Evolutionary conservation across 2,888 invertebrate genomes (phyloP), one percentile per base, ranked within the genome.

Genomic region (Malacosoma neustria): DNA sequence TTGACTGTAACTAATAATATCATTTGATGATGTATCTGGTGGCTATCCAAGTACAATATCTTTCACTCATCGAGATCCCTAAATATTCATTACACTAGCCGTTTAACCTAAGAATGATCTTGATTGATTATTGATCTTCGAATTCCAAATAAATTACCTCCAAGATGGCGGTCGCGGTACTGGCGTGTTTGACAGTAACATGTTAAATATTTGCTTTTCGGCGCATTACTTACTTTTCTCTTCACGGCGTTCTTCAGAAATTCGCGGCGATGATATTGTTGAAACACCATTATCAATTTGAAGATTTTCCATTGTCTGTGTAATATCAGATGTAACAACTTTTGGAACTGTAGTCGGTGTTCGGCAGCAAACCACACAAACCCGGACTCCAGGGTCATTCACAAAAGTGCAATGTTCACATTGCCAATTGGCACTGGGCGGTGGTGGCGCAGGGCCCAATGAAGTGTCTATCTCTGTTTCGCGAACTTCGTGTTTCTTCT

Each of bases 321-420:
- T 41, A 13, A 53, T 29, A 14, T 56, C 50, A n/a, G 41, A 15
- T 29, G 35, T 34, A 33, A 73, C 46, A 11, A 64, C 48, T 38
- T 54, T 58, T 6, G 84, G 70, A 30, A 64, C 70, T 6, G 72
- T 63, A 7, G 87, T 87, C 1, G 90, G 90, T 0, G 96, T 96
- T 64, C 95, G 95, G 61, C 96, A 96, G 64, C 96, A 97, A 35
- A 96, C 90, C 9, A 89, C 87, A 62, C 96, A 96, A 30, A 96
- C 93, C 51, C 92, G 90, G 0, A 91, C 89, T 12, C 92, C 92
- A 0, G 92, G 81, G 42, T 93, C 92, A 64, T 97, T 97, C 2
- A 95, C 92, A 64, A 91, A 96, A 0, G 96, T 97, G 64, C 96
- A 97, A 60, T 95, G 94, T 59, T 95, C 94, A 68, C 96, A 97